These are phyloP conservation scores for Aphyosemion australe DNA, from an alignment of 2,113 vertebrate species.

Conservation along the genomic window DNA sequence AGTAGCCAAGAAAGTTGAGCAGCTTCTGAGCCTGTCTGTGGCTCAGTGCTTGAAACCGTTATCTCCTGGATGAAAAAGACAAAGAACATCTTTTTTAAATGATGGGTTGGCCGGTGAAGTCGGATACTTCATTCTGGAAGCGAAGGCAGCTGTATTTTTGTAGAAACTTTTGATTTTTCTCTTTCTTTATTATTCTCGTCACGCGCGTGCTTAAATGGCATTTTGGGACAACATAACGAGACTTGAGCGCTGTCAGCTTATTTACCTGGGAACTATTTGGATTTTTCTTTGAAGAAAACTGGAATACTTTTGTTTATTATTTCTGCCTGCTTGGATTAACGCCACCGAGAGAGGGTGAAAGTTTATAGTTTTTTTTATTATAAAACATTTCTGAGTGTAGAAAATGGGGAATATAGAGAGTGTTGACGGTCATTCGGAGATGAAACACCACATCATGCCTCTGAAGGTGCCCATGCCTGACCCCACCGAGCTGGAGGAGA, in stretches of 20 bases:
- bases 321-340: constrained; percentile 26
- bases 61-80: background rate
- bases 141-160: constrained; percentile 44
- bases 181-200: background rate
- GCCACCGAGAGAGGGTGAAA: constrained; percentile 10
- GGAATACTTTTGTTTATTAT: constrained; percentile 25
- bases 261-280: constrained; percentile 33
- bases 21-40: constrained; percentile 45
- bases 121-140: constrained; percentile 42
- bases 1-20: constrained; percentile 72
- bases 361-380: background rate
- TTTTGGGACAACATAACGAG: constrained; percentile 32
- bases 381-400: background rate
- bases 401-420: constrained; percentile 94
- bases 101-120: constrained; percentile 71
- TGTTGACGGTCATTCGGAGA: constrained; percentile 84
- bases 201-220: constrained; percentile 47
- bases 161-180: constrained; percentile 52
- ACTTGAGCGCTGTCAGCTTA: constrained; percentile 43
- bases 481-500: constrained; percentile 91
- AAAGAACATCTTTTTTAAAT: constrained; percentile 43
- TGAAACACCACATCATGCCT: constrained; percentile 84
- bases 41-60: background rate
- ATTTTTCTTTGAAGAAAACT: constrained; percentile 33
- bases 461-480: constrained; percentile 97